phyloP scores from a whole-genome alignment of 35 echinoderm and acorn worm species.

The Holothuria glaberrima region DNA sequence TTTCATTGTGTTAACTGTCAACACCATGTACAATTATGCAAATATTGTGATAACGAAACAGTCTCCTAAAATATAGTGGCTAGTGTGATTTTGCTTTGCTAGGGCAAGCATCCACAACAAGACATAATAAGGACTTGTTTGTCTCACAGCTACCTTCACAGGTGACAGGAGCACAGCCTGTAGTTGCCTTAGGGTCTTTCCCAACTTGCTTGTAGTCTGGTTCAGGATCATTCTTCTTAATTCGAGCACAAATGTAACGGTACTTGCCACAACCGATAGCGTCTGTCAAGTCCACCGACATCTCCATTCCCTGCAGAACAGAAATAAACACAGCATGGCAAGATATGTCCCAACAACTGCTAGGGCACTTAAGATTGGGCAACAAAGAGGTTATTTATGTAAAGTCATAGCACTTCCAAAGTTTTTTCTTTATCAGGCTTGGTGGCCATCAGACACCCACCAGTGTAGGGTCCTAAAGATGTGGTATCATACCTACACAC shows the following conservation, averaged over 20 bases:
- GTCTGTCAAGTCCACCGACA: slow-evolving; percentile 27
- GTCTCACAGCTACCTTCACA: slow-evolving; percentile 13
- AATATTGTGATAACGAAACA: too few species aligned
- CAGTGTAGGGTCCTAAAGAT: too few species aligned
- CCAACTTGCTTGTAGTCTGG: slow-evolving; percentile 31
- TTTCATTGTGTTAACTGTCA: too few species aligned
- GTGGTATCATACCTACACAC: too few species aligned
- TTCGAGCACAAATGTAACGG: slow-evolving; percentile 41
- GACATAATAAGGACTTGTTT: too few species aligned
- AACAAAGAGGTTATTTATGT: too few species aligned
- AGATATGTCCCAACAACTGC: neutral
- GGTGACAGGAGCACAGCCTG: slow-evolving; percentile 28
- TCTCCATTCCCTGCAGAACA: slow-evolving; percentile 18
- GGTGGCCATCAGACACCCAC: too few species aligned
- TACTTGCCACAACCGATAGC: slow-evolving; percentile 46
- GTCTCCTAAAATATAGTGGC: too few species aligned
- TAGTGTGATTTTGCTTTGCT: too few species aligned
- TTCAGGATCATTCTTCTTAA: slow-evolving; percentile 46
- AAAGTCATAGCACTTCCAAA: neutral
- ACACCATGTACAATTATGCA: too few species aligned
- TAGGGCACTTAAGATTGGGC: neutral
- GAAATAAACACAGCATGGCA: neutral
- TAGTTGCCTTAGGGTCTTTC: neutral
- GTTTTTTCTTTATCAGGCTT: neutral
- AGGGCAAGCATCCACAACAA: too few species aligned